Base-by-base conservation (phyloP, 2,888 invertebrate genomes). In the Archaeoteleia sp. region DNA sequence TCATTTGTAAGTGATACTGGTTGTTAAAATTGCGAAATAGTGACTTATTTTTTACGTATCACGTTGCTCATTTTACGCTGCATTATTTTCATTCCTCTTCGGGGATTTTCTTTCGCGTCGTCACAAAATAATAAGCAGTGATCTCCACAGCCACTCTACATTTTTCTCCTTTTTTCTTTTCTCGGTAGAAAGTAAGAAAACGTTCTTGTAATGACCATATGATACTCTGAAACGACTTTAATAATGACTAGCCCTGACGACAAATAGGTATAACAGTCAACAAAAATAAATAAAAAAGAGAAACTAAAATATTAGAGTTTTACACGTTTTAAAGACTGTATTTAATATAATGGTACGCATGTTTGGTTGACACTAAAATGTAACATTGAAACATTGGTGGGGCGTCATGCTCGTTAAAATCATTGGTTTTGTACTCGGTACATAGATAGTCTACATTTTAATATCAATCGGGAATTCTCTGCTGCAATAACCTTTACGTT, bases 21-120 rank as follows among this genome's bases (percentile, higher is more conserved):
- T 42, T 27, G 39, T 17, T 3, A 23, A 43, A 40, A 55, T 55
- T 9, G 14, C 20, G 13, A 37, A 37, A 45, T n/a, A 13, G 43
- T 23, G 14, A 30, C 37, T 57, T 53, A 29, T 20, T 55, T 29
- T 51, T 45, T 45, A 9, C 37, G 34, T 17, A 37, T 35, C 35
- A 8, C 39, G 46, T 23, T 45, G 45, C 40, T 61, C 61, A 53
- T 43, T 53, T 61, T 39, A 25, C 32, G n/a, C 30, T 15, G 34
- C 9, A 46, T 53, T 61, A 61, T 53, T 61, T 61, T 39, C 43
- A 51, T 61, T 61, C 53, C 35, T 61, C 25, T 45, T 39, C 34
- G n/a, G 20, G 39, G 25, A 61, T 46, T 61, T 53, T 46, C 45
- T 61, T 45, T 46, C 23, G 30, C 37, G 37, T 51, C 27, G 53